A percentile compares a stretch with the other conserved stretches of the same genome.
phyloP scores from a whole-genome alignment of 2,888 invertebrate genomes.

The Timandra comae region DNA sequence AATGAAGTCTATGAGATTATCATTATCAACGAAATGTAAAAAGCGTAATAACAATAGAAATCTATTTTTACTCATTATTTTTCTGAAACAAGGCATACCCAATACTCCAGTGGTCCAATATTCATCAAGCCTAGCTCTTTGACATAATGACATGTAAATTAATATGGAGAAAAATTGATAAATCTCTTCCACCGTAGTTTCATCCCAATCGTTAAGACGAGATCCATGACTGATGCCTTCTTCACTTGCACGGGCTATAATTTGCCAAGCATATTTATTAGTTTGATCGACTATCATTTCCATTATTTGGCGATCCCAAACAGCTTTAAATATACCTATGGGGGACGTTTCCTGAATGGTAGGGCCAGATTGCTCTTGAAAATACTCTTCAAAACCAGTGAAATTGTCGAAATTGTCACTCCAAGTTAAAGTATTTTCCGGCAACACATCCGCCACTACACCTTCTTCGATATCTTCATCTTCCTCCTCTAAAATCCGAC shows the following conservation, averaged over 20 bases:
- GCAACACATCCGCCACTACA: not conserved
- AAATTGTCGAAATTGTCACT: not conserved
- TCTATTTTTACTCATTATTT: constrained; percentile 8
- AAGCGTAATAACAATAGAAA: constrained; percentile 11
- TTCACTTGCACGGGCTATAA: not conserved
- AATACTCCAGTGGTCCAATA: constrained; percentile 14
- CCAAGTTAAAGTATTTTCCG: not conserved
- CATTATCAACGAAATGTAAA: constrained; percentile 16
- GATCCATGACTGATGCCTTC: not conserved
- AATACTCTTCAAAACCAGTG: not conserved
- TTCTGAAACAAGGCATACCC: constrained; percentile 10
- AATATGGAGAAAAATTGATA: not conserved
- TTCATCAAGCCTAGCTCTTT: constrained; percentile 4
- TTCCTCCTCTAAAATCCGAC: no score
- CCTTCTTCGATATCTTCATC: not conserved
- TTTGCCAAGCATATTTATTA: not conserved
- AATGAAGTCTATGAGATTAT: not conserved
- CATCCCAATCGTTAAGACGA: not conserved
- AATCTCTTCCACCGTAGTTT: not conserved
- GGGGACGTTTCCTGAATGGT: not conserved
- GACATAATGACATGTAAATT: not conserved
- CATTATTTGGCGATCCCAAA: not conserved
- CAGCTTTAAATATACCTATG: not conserved
- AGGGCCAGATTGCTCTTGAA: not conserved
- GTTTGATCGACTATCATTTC: not conserved